Percentiles rank a stretch among this genome's conserved stretches.
Evolutionary conservation across 2,888 invertebrate species (phyloP).

Genomic region (Euphydryas editha): DNA sequence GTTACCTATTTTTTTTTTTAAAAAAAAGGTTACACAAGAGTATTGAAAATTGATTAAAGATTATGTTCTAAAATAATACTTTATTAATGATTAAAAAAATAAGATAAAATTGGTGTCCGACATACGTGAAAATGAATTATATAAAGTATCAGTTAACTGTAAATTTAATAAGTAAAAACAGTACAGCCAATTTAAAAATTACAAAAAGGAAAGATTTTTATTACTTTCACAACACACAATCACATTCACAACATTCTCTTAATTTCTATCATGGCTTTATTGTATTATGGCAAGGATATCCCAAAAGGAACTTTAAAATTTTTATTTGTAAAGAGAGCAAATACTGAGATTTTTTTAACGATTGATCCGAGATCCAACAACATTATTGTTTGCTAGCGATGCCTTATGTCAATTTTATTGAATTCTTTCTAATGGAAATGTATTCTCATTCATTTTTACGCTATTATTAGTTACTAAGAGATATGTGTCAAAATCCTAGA

Average conservation of each 20-base stretch:
- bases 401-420: background rate
- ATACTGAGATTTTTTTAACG: background rate
- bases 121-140: background rate
- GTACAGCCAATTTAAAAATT: constrained; percentile 23
- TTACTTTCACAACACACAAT: constrained; percentile 21
- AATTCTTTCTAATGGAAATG: background rate
- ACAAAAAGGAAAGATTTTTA: constrained; percentile 21
- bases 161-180: background rate
- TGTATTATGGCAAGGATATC: constrained; percentile 29
- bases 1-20: background rate
- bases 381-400: background rate
- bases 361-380: background rate
- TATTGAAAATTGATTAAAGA: background rate
- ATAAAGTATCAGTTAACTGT: background rate
- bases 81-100: background rate
- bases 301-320: background rate
- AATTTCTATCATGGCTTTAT: constrained; percentile 25
- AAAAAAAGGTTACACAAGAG: background rate
- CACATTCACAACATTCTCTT: constrained; percentile 24
- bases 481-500: constrained; percentile 4
- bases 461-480: constrained; percentile 1
- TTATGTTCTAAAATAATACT: background rate
- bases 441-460: background rate
- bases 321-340: constrained; percentile 10
- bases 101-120: background rate